These are phyloP conservation scores for Mormyrus hasselquistii DNA, from an alignment of 2,797 vertebrate genomes.

Conservation along the genomic window DNA sequence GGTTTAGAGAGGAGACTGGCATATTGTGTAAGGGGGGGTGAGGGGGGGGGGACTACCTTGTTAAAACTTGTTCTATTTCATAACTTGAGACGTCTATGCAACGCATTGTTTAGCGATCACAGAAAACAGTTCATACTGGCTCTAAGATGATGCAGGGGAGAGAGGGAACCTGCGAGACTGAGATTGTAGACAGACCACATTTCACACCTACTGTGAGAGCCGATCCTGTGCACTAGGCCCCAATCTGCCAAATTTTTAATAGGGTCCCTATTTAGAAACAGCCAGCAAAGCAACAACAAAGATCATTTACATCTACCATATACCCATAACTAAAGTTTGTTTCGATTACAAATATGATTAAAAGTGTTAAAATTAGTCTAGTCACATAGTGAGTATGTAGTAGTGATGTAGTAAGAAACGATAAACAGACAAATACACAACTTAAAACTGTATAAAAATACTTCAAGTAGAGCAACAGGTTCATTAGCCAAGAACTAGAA, in stretches of 20 bases:
- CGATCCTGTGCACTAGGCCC: not conserved
- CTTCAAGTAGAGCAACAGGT: not conserved
- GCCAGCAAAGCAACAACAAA: not conserved
- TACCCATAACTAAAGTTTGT: not conserved
- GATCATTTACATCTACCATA: not conserved
- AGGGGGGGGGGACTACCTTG: not conserved
- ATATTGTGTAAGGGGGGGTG: not conserved
- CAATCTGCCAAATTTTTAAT: not conserved
- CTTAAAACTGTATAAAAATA: too few species aligned
- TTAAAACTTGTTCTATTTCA: not conserved
- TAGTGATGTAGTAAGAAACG: not conserved
- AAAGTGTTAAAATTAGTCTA: not conserved
- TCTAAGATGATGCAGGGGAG: not conserved
- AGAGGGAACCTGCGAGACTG: not conserved
- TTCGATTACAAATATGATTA: not conserved
- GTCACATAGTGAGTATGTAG: not conserved
- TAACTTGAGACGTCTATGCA: not conserved
- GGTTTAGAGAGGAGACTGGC: not conserved
- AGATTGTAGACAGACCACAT: not conserved
- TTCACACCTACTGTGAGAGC: not conserved
- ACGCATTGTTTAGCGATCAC: not conserved
- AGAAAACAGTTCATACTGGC: not conserved
- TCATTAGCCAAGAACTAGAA: not conserved
- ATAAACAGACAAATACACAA: not conserved
- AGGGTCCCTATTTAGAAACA: not conserved